Evolutionary conservation across 2,113 vertebrate species (phyloP), one percentile per base, ranked within the genome.

Genomic region (Rhagologus leucostigma): DNA sequence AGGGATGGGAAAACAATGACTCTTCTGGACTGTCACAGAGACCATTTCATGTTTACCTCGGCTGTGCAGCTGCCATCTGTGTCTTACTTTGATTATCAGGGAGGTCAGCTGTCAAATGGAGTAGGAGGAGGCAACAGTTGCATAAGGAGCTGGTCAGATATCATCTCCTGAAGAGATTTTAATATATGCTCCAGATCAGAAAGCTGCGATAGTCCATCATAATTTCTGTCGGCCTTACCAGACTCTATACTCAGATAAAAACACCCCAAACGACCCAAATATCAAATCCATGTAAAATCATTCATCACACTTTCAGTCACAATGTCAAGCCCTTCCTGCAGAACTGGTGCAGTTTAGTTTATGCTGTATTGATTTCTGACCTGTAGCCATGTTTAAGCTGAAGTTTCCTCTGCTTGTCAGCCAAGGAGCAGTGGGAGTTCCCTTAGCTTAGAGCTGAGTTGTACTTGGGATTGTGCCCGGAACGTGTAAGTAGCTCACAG

Each of bases 1-100:
- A 90, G 56, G n/a, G 30, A 56, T 16, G n/a, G 32, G 24, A 67
- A 94, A 74, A 83, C 29, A 62, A 27, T 80, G 59, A 74, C 56
- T 93, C 26, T 96, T 75, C 32, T 70, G 47, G n/a, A n/a, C 76
- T 88, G 33, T 82, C 74, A 76, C 57, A 75, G 80, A 57, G 62
- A 91, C 67, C 33, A 39, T 76, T 93, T 86, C 7, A 4, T 70
- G 47, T 85, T 85, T 95, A 47, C 85, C 37, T 83, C 16, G 0
- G 35, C 53, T 68, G 46, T 76, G 42, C 55, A 90, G 65, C 49
- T 67, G 55, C 47, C 81, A 78, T 75, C 78, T 93, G 78, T 75
- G 49, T 91, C 39, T 88, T 90, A 55, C 17, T 42, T 39, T 33
- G 75, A 59, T 77, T 73, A 71, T 62, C n/a, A 64, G 35, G 46